phyloP scores from a whole-genome alignment of 2,797 vertebrate species.

The Delichon dasypus region DNA sequence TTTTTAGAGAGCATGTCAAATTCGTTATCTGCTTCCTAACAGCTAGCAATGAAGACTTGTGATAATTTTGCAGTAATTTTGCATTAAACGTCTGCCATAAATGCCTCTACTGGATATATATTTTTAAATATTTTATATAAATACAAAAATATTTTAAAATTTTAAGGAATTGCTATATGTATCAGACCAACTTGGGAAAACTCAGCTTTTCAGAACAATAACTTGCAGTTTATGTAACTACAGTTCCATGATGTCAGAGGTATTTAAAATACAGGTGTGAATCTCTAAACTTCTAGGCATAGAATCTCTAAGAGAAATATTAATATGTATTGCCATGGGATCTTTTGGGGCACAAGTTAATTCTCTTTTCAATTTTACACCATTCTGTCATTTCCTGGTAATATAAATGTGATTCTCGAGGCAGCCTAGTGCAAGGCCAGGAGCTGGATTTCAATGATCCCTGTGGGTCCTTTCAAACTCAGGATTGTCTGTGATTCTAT shows the following conservation, averaged over 20 bases:
- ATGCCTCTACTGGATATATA: background rate
- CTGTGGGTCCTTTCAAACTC: background rate
- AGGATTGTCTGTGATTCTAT: background rate
- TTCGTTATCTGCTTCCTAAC: background rate
- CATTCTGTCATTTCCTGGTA: background rate
- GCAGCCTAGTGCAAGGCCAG: background rate
- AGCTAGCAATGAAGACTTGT: background rate
- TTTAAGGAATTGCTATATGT: background rate
- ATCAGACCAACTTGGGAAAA: background rate
- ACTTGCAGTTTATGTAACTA: background rate
- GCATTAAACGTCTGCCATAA: background rate
- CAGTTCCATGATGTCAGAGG: background rate
- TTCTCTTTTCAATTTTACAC: background rate
- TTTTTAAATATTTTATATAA: too few relatives aligned
- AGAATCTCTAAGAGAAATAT: background rate
- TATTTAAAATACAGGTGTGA: background rate
- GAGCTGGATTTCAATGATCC: background rate
- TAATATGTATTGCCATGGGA: background rate
- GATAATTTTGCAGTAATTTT: background rate
- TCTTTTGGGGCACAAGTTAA: background rate
- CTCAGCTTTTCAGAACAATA: background rate
- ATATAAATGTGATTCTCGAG: background rate
- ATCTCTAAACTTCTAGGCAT: background rate
- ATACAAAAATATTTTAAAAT: too few relatives aligned
- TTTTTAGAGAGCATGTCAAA: background rate